These are phyloP conservation scores for Amblyornis subalaris DNA, from an alignment of 2,113 vertebrate species.

Conservation along the genomic window DNA sequence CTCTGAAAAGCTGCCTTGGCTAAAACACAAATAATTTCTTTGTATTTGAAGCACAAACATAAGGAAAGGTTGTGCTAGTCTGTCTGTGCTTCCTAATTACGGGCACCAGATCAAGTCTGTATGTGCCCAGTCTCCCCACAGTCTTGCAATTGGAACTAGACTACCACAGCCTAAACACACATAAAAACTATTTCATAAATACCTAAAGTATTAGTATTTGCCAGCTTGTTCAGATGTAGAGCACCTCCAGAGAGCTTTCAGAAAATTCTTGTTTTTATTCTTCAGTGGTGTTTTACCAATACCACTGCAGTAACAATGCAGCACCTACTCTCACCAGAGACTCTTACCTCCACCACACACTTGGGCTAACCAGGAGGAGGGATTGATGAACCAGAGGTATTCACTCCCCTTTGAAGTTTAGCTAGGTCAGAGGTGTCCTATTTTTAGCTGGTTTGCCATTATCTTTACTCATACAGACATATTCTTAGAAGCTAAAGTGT, in stretches of 20 bases:
- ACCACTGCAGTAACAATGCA: neutral
- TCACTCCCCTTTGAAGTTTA: neutral
- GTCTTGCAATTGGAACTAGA: neutral
- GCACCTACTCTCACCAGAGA: neutral
- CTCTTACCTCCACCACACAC: neutral
- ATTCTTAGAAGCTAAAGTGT: neutral
- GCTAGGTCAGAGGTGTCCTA: neutral
- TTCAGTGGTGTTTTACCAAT: neutral
- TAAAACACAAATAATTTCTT: neutral
- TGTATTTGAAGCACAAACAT: neutral
- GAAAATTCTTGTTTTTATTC: neutral
- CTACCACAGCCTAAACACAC: neutral
- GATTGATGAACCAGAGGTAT: neutral
- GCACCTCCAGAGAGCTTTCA: neutral
- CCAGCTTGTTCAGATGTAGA: neutral
- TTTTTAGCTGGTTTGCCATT: neutral
- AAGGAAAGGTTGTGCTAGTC: neutral
- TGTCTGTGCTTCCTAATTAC: neutral
- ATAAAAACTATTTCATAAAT: neutral
- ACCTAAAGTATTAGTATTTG: neutral
- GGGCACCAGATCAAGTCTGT: neutral
- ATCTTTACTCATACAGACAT: neutral
- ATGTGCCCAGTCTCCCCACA: neutral
- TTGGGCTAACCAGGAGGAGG: neutral
- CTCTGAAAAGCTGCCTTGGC: neutral